Percentiles rank a stretch among this genome's conserved stretches.
Evolutionary conservation across 2,797 vertebrate species (phyloP).

Genomic region (Sitta carolinensis): DNA sequence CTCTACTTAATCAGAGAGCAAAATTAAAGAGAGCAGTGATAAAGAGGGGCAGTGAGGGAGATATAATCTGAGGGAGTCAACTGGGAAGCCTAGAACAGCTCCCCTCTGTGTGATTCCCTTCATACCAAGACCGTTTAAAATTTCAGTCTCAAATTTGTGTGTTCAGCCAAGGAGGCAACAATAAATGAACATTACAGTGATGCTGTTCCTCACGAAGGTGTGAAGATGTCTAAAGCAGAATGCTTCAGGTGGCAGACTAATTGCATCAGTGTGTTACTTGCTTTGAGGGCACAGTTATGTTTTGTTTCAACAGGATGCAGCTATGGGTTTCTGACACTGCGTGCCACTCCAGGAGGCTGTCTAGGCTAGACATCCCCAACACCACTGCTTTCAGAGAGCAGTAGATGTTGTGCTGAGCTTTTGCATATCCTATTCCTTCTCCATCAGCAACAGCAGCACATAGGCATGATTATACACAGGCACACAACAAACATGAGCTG

Average conservation of each 20-base stretch:
- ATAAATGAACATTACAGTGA: accelerated
- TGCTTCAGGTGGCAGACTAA: background rate
- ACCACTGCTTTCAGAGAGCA: background rate
- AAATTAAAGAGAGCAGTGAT: background rate
- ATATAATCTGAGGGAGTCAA: background rate
- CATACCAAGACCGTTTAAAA: background rate
- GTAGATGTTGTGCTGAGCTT: background rate
- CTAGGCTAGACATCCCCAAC: background rate
- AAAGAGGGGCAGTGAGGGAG: background rate
- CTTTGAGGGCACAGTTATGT: background rate
- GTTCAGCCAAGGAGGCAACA: background rate
- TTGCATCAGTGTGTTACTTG: background rate
- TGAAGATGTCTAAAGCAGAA: background rate
- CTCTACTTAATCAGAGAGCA: background rate
- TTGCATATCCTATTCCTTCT: background rate
- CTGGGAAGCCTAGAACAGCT: background rate
- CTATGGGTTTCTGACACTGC: background rate
- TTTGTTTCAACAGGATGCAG: background rate
- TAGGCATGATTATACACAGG: background rate
- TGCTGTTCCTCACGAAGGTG: background rate
- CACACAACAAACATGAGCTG: background rate
- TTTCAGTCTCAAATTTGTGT: background rate
- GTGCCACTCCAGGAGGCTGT: background rate
- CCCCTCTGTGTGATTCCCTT: background rate
- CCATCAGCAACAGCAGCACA: background rate